Conservation (phyloP, 2,888 invertebrate species). For the Scaptomyza parva region DNA sequence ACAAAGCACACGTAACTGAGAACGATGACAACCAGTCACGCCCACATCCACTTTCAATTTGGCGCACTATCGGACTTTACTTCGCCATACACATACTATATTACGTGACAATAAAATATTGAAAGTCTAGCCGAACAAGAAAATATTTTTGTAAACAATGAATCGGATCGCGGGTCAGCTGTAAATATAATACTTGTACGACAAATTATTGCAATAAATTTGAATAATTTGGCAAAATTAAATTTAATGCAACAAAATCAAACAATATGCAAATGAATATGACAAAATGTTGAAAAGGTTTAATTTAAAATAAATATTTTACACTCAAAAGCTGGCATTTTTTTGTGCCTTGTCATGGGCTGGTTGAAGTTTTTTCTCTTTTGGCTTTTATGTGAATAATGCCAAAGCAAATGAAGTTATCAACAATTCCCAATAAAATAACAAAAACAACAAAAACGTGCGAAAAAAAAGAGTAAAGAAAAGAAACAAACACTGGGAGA, state of each 20-base stretch:
- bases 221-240: conserved; percentile 23
- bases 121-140: not conserved
- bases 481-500: conserved; percentile 43
- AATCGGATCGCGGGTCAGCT: not conserved
- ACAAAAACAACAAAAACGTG: conserved; percentile 27
- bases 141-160: not conserved
- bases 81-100: too few species aligned
- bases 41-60: conserved; percentile 3
- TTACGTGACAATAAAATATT: conserved; percentile 7
- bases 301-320: not conserved
- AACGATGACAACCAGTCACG: conserved; percentile 7
- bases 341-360: conserved; percentile 51
- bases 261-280: too few species aligned
- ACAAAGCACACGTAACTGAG: conserved; percentile 41
- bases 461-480: conserved; percentile 25
- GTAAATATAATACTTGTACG: conserved; percentile 2
- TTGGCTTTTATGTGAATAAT: conserved; percentile 28
- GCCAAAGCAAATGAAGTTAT: conserved; percentile 75
- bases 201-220: conserved; percentile 9
- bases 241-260: not conserved
- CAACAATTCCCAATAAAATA: conserved; percentile 66
- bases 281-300: too few species aligned
- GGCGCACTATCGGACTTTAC: conserved; percentile 1
- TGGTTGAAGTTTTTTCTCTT: conserved; percentile 28
- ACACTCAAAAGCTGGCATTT: conserved; percentile 22